These are phyloP conservation scores for Scylla paramamosain DNA, from an alignment of 1,140 invertebrate genomes.

Conservation along the genomic window DNA sequence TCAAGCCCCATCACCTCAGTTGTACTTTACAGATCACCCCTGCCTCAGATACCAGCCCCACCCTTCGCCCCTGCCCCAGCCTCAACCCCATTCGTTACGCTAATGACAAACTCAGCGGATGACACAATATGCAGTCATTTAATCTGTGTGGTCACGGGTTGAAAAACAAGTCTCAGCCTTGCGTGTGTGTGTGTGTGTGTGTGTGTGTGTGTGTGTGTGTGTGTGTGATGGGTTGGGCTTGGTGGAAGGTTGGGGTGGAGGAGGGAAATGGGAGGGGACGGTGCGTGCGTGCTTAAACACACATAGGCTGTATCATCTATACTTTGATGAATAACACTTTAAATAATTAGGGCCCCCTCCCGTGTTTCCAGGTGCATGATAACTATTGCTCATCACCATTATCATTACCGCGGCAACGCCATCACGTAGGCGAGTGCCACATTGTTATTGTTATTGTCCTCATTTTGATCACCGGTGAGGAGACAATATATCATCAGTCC, in stretches of 20 bases:
- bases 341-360: neutral
- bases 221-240: neutral
- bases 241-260: neutral
- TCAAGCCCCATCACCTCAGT: too few relatives aligned
- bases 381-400: slow-evolving; percentile 23
- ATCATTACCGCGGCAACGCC: neutral
- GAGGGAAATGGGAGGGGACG: neutral
- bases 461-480: slow-evolving; percentile 6
- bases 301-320: neutral
- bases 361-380: slow-evolving; percentile 20
- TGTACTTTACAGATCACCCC: too few relatives aligned
- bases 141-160: slow-evolving; percentile 16
- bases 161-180: slow-evolving; percentile 22
- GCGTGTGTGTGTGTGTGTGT: slow-evolving; percentile 57
- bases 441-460: neutral
- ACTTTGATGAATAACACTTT: slow-evolving; percentile 14
- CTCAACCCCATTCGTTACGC: neutral
- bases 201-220: slow-evolving; percentile 40
- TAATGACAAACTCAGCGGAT: neutral
- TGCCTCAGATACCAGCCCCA: neutral
- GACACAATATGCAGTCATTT: neutral
- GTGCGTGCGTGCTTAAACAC: neutral
- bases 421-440: neutral
- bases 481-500: neutral
- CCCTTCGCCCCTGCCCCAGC: neutral